Evolutionary conservation across 2,113 vertebrate species (phyloP).

Genomic region (Xerus inauris): DNA sequence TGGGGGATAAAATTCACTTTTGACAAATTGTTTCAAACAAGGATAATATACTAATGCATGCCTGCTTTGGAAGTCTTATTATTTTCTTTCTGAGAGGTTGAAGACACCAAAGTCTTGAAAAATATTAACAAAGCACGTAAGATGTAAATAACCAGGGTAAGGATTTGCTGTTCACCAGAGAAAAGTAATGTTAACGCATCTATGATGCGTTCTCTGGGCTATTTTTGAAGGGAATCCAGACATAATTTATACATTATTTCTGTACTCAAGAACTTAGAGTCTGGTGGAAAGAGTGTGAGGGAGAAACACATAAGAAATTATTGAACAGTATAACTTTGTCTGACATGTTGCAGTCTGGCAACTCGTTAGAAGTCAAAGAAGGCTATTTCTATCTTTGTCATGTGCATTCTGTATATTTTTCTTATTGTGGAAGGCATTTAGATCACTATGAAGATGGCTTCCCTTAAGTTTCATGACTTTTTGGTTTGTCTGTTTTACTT

Average conservation of each 20-base stretch:
- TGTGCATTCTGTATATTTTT: background rate
- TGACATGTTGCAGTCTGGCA: background rate
- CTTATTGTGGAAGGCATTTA: background rate
- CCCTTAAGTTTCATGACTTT: background rate
- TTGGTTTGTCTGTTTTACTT: background rate
- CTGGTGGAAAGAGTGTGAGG: background rate
- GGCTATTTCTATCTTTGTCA: slow-evolving; percentile 26
- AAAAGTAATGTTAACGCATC: background rate
- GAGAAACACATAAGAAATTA: slow-evolving; percentile 19
- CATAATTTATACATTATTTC: slow-evolving; percentile 40
- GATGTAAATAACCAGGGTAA: background rate
- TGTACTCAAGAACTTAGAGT: slow-evolving; percentile 25
- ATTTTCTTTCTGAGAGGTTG: slow-evolving; percentile 55
- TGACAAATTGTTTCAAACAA: slow-evolving; percentile 33
- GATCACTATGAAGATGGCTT: background rate
- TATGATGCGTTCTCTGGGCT: background rate
- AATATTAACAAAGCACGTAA: slow-evolving; percentile 19
- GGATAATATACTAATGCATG: slow-evolving; percentile 37
- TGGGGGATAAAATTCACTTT: slow-evolving; percentile 44
- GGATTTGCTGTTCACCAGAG: background rate
- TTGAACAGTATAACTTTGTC: slow-evolving; percentile 35
- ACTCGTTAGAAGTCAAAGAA: slow-evolving; percentile 37
- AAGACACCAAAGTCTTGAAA: slow-evolving; percentile 47
- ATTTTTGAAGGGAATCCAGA: background rate
- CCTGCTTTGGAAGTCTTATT: slow-evolving; percentile 45